These are phyloP conservation scores for Coenonympha glycerion DNA, from an alignment of 2,888 invertebrate species.

Conservation along the genomic window DNA sequence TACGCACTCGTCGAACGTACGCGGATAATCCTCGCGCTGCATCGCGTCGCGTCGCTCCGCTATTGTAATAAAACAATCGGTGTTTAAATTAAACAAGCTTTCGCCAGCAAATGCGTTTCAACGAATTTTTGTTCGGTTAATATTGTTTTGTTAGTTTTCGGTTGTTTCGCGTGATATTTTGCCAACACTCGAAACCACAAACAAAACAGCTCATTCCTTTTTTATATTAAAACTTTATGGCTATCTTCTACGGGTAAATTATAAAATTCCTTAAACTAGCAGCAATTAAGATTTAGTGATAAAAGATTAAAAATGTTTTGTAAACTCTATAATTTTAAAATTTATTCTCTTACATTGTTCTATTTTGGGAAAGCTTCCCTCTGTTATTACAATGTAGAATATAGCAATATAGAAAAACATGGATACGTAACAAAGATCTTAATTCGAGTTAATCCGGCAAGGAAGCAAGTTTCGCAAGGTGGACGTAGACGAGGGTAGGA, in stretches of 20 bases:
- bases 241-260: too few relatives aligned
- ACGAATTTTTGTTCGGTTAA: not conserved
- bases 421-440: slow-evolving; percentile 60
- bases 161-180: too few relatives aligned
- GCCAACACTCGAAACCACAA: too few relatives aligned
- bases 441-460: slow-evolving; percentile 68
- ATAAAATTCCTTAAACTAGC: too few relatives aligned
- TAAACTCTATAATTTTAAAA: too few relatives aligned
- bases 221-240: too few relatives aligned
- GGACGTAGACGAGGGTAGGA: slow-evolving; percentile 50
- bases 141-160: not conserved
- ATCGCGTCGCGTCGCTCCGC: slow-evolving; percentile 12
- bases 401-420: slow-evolving; percentile 36
- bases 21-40: slow-evolving; percentile 16
- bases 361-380: not conserved
- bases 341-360: too few relatives aligned
- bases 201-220: too few relatives aligned
- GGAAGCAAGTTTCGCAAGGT: slow-evolving; percentile 56
- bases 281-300: too few relatives aligned
- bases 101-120: not conserved
- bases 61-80: slow-evolving; percentile 19
- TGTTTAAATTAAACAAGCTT: slow-evolving; percentile 1
- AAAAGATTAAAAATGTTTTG: too few relatives aligned
- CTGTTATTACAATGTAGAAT: not conserved
- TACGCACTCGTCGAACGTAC: slow-evolving; percentile 15